Conservation (phyloP, 2,113 vertebrate genomes). For the Aegypius monachus region DNA sequence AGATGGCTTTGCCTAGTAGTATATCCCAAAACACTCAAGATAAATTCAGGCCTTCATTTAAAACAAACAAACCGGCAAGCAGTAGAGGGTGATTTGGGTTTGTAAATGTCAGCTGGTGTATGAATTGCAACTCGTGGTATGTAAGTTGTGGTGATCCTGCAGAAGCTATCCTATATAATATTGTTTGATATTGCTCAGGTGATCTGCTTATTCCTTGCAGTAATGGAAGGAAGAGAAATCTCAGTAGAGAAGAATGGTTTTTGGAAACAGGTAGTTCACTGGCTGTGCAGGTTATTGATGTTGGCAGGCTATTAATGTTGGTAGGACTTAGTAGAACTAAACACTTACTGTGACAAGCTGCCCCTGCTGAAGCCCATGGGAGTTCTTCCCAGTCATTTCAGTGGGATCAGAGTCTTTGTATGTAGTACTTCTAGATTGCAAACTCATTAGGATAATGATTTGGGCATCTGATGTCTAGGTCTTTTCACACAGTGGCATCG, state of each 20-base stretch:
- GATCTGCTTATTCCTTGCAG: neutral
- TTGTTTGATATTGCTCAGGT: neutral
- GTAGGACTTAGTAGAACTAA: neutral
- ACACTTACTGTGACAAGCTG: neutral
- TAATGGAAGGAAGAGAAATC: neutral
- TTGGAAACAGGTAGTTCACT: neutral
- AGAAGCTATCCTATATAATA: fast-evolving
- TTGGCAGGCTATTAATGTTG: neutral
- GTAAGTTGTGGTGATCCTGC: neutral
- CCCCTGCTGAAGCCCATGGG: neutral
- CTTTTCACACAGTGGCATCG: neutral
- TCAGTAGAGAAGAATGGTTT: neutral
- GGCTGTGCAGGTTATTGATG: neutral
- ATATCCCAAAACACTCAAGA: neutral
- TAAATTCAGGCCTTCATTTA: neutral
- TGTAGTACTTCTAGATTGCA: neutral
- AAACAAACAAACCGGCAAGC: neutral
- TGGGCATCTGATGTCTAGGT: neutral
- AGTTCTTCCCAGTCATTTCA: neutral
- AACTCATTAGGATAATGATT: neutral
- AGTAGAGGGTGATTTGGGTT: neutral
- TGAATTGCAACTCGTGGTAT: neutral
- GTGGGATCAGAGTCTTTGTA: neutral
- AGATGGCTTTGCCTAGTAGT: neutral
- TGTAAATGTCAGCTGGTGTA: neutral